Conservation (phyloP, 2,888 invertebrate species). For the Andrena dorsata region DNA sequence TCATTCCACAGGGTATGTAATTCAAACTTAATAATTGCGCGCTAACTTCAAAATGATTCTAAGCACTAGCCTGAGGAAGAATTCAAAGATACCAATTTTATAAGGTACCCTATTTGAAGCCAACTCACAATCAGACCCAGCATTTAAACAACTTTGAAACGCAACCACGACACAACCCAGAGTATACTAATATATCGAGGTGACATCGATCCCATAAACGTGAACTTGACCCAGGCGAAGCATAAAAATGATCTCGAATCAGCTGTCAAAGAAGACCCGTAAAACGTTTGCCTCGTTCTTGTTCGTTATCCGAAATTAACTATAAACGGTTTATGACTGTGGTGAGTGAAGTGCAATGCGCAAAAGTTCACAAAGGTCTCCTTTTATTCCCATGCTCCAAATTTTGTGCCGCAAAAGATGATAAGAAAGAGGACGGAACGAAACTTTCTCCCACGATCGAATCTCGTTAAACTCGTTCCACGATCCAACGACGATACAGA, state of each 20-base stretch:
- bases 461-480: conserved; percentile 10
- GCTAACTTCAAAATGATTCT: no score
- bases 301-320: neutral
- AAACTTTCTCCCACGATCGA: conserved; percentile 14
- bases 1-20: no score
- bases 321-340: conserved; percentile 1
- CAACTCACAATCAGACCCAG: no score
- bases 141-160: no score
- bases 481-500: neutral
- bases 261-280: neutral
- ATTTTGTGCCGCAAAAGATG: neutral
- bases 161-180: no score
- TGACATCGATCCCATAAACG: no score
- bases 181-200: no score
- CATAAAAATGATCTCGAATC: neutral
- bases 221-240: no score
- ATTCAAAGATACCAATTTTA: no score
- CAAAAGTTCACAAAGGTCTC: neutral
- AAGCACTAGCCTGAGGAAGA: no score
- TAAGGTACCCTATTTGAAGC: no score
- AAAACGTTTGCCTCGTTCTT: neutral
- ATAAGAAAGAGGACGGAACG: neutral
- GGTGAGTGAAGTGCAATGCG: neutral
- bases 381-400: neutral
- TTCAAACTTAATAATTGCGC: no score